These are phyloP conservation scores for Nibea coibor DNA, from an alignment of 2,113 vertebrate species.

Conservation along the genomic window DNA sequence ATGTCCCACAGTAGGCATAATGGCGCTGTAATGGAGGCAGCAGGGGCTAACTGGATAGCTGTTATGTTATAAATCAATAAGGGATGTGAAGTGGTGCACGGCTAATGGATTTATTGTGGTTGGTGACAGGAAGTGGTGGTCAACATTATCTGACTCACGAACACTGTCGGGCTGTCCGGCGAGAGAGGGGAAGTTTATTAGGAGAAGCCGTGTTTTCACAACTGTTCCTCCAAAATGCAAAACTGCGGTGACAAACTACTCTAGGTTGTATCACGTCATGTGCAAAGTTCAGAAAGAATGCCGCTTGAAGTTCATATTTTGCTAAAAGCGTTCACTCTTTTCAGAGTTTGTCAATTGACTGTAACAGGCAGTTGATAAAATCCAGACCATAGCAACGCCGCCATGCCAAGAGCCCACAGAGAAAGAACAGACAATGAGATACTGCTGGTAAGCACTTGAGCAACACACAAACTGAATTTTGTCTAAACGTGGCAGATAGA, in stretches of 20 bases:
- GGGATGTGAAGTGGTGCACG: constrained; percentile 68
- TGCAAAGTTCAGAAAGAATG: neutral
- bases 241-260: neutral
- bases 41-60: constrained; percentile 52
- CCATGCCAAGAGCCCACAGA: constrained; percentile 40
- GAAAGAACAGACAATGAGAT: constrained; percentile 44
- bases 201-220: constrained; percentile 18
- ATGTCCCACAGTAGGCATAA: constrained; percentile 27
- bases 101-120: constrained; percentile 76
- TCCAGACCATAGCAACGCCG: constrained; percentile 52
- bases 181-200: constrained; percentile 41
- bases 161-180: constrained; percentile 17
- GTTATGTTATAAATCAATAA: constrained; percentile 75
- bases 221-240: neutral
- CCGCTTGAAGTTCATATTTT: neutral
- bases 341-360: constrained; percentile 31
- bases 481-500: constrained; percentile 45
- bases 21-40: constrained; percentile 42
- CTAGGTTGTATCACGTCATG: neutral
- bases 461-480: constrained; percentile 52
- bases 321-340: neutral
- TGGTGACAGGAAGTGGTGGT: constrained; percentile 73
- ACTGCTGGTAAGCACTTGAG: constrained; percentile 52
- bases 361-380: constrained; percentile 64
- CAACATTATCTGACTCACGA: constrained; percentile 61